Percentiles rank a stretch among this genome's conserved stretches.
Conservation (phyloP, 2,888 invertebrate species). For the Drosophila robusta region DNA sequence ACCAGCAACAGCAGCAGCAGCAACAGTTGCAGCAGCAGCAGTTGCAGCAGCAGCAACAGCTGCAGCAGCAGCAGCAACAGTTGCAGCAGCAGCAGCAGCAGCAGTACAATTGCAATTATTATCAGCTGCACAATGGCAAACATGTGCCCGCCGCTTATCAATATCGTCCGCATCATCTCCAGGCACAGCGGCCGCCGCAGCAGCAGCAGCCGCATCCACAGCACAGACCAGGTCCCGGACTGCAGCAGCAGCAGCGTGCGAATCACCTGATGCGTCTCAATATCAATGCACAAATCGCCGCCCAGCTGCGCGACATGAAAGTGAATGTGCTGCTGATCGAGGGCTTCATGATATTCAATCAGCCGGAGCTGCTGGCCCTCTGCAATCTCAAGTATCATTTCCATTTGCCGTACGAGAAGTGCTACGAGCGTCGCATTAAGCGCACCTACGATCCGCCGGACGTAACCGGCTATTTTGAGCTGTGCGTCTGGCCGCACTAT, state of each 20-base stretch:
- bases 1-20: slow-evolving; percentile 65
- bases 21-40: slow-evolving; percentile 35
- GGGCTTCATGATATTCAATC: slow-evolving; percentile 91
- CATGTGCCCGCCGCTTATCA: slow-evolving; percentile 42
- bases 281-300: slow-evolving; percentile 71
- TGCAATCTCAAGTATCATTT: slow-evolving; percentile 92
- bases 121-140: slow-evolving; percentile 51
- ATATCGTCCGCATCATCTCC: slow-evolving; percentile 27
- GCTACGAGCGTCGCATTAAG: slow-evolving; percentile 87
- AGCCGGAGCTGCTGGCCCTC: slow-evolving; percentile 88
- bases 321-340: slow-evolving; percentile 89
- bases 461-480: slow-evolving; percentile 93
- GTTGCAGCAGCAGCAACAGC: slow-evolving; percentile 67
- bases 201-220: slow-evolving; percentile 5
- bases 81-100: slow-evolving; percentile 45
- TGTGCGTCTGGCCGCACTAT: slow-evolving; percentile 95
- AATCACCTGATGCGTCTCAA: slow-evolving; percentile 62
- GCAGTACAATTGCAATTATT: slow-evolving; percentile 63
- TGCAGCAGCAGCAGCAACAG: slow-evolving; percentile 46
- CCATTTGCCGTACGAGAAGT: slow-evolving; percentile 89
- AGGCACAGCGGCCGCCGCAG: no score
- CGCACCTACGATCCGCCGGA: slow-evolving; percentile 95
- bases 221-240: background rate
- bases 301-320: slow-evolving; percentile 75
- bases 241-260: slow-evolving; percentile 34